Evolutionary conservation across 2,888 invertebrate genomes (phyloP).

Genomic region (Operophtera brumata): DNA sequence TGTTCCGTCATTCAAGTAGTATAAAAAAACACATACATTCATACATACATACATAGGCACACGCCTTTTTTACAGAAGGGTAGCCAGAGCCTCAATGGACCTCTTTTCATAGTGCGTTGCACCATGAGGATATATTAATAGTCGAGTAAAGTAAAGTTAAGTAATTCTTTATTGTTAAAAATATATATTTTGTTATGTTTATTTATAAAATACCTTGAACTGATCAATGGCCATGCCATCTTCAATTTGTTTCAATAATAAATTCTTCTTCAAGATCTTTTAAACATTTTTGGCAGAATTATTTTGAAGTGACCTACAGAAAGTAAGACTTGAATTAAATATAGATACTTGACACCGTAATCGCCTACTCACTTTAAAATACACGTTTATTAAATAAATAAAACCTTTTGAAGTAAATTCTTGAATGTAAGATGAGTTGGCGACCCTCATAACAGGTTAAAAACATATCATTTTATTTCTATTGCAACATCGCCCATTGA

Average conservation of each 20-base stretch:
- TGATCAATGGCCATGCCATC: background rate
- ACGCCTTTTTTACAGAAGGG: too few relatives aligned
- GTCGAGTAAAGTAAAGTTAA: too few relatives aligned
- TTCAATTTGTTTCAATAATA: background rate
- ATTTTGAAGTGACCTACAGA: conserved; percentile 5
- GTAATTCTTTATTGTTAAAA: too few relatives aligned
- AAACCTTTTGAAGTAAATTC: background rate
- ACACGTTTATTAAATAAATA: background rate
- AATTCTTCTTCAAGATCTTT: background rate
- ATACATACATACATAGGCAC: too few relatives aligned
- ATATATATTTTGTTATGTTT: too few relatives aligned
- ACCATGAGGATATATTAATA: too few relatives aligned
- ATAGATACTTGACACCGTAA: background rate
- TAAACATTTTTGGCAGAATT: background rate
- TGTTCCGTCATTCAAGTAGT: too few relatives aligned
- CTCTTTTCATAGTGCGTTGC: too few relatives aligned
- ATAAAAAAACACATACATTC: too few relatives aligned
- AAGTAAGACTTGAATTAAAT: background rate
- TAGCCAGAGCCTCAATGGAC: too few relatives aligned
- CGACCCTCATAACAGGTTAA: background rate
- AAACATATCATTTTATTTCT: background rate
- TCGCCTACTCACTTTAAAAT: background rate
- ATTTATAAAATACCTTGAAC: too few relatives aligned
- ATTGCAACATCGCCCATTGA: background rate
- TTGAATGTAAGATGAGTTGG: background rate